Percentiles rank a stretch among this genome's conserved stretches.
Evolutionary conservation across 2,113 vertebrate species (phyloP).

Genomic region (Oreochromis niloticus): DNA sequence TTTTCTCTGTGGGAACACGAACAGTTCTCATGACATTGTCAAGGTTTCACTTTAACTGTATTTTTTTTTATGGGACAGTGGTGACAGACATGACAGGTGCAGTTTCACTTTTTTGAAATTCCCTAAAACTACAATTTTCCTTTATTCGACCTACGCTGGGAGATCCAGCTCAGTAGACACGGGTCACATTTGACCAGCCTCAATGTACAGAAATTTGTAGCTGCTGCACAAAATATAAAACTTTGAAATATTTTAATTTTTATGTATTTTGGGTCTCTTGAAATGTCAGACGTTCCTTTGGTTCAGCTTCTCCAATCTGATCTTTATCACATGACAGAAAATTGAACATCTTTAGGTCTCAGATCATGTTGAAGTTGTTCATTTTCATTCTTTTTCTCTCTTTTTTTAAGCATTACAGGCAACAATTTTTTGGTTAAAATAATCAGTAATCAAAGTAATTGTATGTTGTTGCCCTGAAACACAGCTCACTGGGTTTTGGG

Average conservation of each 20-base stretch:
- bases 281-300: background rate
- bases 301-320: background rate
- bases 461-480: background rate
- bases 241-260: background rate
- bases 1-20: background rate
- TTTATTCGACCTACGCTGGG: accelerated
- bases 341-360: background rate
- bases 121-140: background rate
- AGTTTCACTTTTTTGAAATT: background rate
- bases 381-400: background rate
- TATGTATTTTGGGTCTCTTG: background rate
- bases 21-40: background rate
- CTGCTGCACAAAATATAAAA: background rate
- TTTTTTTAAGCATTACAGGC: background rate
- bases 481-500: background rate
- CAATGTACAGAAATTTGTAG: background rate
- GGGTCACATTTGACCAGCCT: background rate
- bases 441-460: background rate
- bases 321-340: background rate
- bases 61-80: background rate
- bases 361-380: background rate
- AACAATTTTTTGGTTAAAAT: background rate
- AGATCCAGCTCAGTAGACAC: background rate
- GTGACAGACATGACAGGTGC: background rate
- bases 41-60: background rate